These are phyloP conservation scores for Choristoneura rosaceana DNA, from an alignment of 2,888 invertebrate genomes.

Conservation along the genomic window DNA sequence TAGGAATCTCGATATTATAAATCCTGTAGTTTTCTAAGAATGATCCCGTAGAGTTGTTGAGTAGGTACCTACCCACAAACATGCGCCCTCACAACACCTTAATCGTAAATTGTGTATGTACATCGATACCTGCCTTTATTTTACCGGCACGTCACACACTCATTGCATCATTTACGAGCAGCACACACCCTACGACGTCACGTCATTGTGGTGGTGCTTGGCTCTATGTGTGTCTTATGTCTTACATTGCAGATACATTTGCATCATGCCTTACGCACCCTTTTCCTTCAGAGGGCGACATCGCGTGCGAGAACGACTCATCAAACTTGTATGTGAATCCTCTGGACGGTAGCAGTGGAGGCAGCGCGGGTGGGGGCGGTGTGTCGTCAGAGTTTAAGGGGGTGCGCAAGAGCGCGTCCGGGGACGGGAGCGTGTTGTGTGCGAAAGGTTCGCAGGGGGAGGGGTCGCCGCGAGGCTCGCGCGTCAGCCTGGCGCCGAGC, in stretches of 20 bases:
- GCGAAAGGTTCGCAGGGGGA: constrained; percentile 84
- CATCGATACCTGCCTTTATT: not conserved
- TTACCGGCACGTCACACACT: constrained; percentile 37
- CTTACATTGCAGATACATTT: constrained; percentile 95
- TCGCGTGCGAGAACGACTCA: constrained; percentile 89
- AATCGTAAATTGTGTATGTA: constrained; percentile 1
- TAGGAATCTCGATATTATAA: constrained; percentile 6
- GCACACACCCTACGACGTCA: constrained; percentile 44
- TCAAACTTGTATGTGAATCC: constrained; percentile 96
- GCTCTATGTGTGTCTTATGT: constrained; percentile 82
- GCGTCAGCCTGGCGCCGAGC: constrained; percentile 71
- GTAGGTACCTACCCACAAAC: not conserved
- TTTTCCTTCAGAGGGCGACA: constrained; percentile 94
- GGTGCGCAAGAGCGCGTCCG: constrained; percentile 93
- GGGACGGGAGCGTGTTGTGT: constrained; percentile 90
- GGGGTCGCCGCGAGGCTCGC: constrained; percentile 78
- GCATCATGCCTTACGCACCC: constrained; percentile 98
- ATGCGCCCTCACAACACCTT: constrained; percentile 5
- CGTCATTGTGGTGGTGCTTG: constrained; percentile 60
- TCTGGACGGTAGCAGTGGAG: constrained; percentile 88
- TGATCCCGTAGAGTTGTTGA: constrained; percentile 14
- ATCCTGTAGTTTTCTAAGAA: constrained; percentile 6
- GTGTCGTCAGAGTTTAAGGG: constrained; percentile 78
- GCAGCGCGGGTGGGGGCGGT: constrained; percentile 64
- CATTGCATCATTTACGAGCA: constrained; percentile 45